These are phyloP conservation scores for Sarcoramphus papa DNA, from an alignment of 2,797 vertebrate genomes.

Conservation along the genomic window DNA sequence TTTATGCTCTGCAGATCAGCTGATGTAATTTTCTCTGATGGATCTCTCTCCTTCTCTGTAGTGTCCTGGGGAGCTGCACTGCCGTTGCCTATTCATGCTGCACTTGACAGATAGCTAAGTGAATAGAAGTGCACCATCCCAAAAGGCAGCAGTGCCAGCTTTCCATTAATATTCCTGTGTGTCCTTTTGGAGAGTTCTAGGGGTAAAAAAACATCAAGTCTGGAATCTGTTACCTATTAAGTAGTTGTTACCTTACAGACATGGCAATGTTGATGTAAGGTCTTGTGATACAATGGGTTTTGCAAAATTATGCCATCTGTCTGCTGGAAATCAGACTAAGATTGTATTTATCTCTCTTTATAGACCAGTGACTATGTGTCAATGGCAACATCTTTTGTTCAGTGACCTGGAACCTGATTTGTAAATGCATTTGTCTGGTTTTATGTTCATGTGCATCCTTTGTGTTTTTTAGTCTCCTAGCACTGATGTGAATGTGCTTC, in stretches of 20 bases:
- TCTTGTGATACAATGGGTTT: neutral
- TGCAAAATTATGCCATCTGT: neutral
- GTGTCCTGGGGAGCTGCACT: neutral
- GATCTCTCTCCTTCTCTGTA: neutral
- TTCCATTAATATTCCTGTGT: neutral
- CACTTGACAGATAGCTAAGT: neutral
- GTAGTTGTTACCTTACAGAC: neutral
- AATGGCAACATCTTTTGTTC: constrained; percentile 2
- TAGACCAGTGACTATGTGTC: neutral
- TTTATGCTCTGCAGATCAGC: constrained; percentile 6
- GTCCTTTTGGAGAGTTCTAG: neutral
- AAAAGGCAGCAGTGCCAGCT: neutral
- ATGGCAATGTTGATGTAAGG: neutral
- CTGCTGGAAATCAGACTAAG: neutral
- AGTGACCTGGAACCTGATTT: neutral
- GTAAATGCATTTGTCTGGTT: neutral
- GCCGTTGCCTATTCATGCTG: neutral
- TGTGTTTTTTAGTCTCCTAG: neutral
- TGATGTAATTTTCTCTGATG: constrained; percentile 36
- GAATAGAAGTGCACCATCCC: neutral
- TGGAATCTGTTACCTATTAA: neutral
- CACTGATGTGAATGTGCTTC: neutral
- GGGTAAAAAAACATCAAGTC: neutral
- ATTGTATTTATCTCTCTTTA: neutral
- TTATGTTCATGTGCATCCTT: neutral